Evolutionary conservation across 64 coral and sea anemone species (phyloP).

Genomic region (Montipora capricornis): DNA sequence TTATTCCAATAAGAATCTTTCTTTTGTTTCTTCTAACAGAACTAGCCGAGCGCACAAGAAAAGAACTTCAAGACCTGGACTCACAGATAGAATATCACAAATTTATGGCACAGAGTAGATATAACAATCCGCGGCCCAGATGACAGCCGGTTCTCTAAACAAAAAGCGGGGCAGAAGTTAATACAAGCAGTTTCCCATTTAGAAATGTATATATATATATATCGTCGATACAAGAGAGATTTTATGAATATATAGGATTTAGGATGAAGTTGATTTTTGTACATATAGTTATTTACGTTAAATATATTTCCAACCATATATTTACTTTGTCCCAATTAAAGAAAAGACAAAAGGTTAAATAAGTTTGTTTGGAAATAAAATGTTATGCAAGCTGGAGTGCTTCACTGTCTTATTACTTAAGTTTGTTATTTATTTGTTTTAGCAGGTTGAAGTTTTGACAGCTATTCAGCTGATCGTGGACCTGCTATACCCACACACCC

Average conservation of each 20-base stretch:
- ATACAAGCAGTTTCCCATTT: neutral
- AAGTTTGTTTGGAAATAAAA: conserved; percentile 38
- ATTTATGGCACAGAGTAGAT: conserved; percentile 49
- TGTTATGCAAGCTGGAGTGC: neutral
- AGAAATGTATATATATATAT: too few species aligned
- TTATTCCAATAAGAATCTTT: neutral
- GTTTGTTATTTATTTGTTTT: too few species aligned
- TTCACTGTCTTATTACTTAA: neutral
- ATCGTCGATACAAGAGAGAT: too few species aligned
- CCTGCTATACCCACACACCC: too few species aligned
- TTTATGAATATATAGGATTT: neutral
- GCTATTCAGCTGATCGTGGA: too few species aligned
- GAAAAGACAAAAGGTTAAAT: conserved; percentile 1
- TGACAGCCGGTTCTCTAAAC: conserved; percentile 8
- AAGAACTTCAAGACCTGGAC: conserved; percentile 23
- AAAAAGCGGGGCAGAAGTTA: neutral
- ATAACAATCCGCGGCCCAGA: conserved; percentile 29
- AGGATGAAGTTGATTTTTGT: conserved; percentile 22
- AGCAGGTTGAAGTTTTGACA: too few species aligned
- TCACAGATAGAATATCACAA: conserved; percentile 46
- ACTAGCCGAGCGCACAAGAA: conserved; percentile 36
- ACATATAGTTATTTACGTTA: conserved; percentile 41
- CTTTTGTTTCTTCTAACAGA: neutral
- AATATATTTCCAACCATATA: conserved; percentile 7
- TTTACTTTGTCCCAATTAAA: neutral